Base-by-base conservation (phyloP, 2,888 invertebrate genomes). In the Megaustenia siamemsis region DNA sequence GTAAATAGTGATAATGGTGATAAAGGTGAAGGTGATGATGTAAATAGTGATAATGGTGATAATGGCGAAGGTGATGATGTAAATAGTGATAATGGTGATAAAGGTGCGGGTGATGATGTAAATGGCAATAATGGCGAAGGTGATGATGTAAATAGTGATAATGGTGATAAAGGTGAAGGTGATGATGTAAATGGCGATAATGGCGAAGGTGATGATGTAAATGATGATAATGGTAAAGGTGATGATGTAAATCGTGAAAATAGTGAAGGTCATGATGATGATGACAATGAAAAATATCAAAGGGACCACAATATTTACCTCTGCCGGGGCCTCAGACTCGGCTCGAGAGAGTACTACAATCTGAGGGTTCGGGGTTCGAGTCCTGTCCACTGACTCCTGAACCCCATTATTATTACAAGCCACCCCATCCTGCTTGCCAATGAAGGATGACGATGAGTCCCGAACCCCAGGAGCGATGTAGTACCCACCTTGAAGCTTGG, bases 401-500 rank as follows among this genome's bases (percentile, higher is more conserved):
- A 21, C 49, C 6, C 21, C 45, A n/a, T n/a, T n/a, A n/a, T 21
- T 66, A 77, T 73, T 49, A 28, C 40, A 10, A 21, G 43, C 32
- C 38, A 63, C 86, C 8, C 56, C 82, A 24, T 63, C 56, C 18
- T 73, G 66, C 60, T 68, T 69, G 38, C 12, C 38, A 49, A 78
- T 15, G 56, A 79, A 53, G 21, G 81, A 87, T 18, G 83, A 83
- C 8, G 85, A 77, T 12, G 86, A 85, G n/a, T 66, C 85, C 15
- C 83, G 75, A 40, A 87, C 85, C 2, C 86, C 86, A 10, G 86
- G 86, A 6, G 86, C 85, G 35, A 87, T 83, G 81, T 86, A 86
- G 82, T 87, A 87, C 15, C 85, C 85, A 15, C 86, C 84, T 28
- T 85, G 84, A 5, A 85, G 79, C 43, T 86, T 86, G 66, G 76